Conservation (phyloP, 2,888 invertebrate genomes). For the Trachelus troglodyta region DNA sequence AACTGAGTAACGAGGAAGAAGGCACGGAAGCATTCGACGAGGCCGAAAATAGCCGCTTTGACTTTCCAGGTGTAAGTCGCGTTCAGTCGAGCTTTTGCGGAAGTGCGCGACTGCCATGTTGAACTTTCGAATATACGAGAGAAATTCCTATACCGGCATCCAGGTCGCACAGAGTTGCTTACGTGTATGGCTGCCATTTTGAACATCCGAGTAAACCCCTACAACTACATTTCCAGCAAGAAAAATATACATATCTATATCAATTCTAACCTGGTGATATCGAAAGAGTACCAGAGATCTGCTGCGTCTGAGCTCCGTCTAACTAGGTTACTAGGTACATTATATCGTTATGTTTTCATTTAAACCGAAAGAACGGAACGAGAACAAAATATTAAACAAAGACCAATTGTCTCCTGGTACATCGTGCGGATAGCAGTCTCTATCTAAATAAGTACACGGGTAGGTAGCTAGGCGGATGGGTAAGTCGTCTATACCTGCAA, state of each 20-base stretch:
- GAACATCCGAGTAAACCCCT: neutral
- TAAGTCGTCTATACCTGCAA: conserved; percentile 10
- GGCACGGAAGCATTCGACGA: neutral
- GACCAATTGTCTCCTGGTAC: neutral
- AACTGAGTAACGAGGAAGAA: neutral
- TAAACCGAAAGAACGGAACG: neutral
- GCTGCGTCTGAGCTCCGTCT: neutral
- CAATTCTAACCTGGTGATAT: neutral
- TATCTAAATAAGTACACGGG: neutral
- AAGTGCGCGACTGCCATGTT: neutral
- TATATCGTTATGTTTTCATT: neutral
- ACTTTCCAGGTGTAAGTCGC: neutral
- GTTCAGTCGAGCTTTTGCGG: neutral
- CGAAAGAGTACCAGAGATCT: neutral
- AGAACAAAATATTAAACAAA: neutral
- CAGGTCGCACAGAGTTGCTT: neutral
- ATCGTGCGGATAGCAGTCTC: neutral
- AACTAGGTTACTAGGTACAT: neutral
- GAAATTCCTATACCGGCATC: neutral
- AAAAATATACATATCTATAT: neutral
- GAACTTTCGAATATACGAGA: neutral
- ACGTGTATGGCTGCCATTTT: neutral
- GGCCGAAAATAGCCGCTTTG: neutral
- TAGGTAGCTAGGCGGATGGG: neutral
- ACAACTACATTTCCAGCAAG: neutral